Base-by-base conservation (phyloP, 2,888 invertebrate genomes). In the Timandra comae region DNA sequence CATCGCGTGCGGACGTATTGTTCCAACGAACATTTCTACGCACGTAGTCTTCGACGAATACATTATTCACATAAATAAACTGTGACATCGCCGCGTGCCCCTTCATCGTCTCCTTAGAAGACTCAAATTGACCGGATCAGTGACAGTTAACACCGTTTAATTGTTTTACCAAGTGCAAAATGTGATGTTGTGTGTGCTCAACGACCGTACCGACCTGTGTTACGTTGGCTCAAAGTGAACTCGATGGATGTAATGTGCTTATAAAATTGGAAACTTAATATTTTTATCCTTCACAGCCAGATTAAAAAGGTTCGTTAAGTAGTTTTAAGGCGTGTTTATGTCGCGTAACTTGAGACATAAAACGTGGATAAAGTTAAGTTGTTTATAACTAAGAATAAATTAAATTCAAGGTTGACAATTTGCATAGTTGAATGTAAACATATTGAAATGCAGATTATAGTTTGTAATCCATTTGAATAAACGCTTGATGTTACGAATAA, bases 101-200 rank as follows among this genome's bases (percentile, higher is more conserved):
- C 16, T 6, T 16, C 16, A 16, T 5, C 16, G 16, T 16, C 16
- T 16, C 1, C 16, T 6, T n/a, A 57, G 62, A 54, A 63, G 54
- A 53, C 51, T 21, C 24, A 26, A 29, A 26, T 44, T 52, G 63
- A 68, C 70, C 68, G 73, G 66, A 76, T 73, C 49, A 56, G 59
- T 52, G 63, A 57, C 58, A 63, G 63, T 65, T 63, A 52, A 56
- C 56, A 43, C 47, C 41, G 45, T 44, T 62, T 63, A 58, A 63
- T 72, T 71, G 69, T 73, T 77, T 63, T 60, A 58, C 59, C 63
- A 63, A 76, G 82, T 82, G 82, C 77, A 78, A 82, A 81, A 82
- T 82, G 84, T 85, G 84, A 84, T 77, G 73, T 77, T 76, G 63
- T 80, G 76, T 76, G 74, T 82, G 82, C 49, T 70, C 66, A 71